Conservation (phyloP, 2,888 invertebrate genomes). For the Monoplex corrugatus region DNA sequence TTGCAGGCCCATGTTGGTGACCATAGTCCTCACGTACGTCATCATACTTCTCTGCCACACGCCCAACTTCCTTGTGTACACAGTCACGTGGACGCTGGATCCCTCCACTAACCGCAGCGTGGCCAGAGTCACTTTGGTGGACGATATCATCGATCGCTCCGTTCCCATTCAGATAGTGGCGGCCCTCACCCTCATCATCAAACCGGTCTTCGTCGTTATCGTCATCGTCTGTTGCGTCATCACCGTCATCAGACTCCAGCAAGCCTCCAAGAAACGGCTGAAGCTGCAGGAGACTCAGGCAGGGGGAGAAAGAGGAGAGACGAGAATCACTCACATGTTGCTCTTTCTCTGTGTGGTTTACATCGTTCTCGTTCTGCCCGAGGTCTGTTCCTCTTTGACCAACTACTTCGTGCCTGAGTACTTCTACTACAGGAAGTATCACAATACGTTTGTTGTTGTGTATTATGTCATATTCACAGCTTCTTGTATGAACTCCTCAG, state of each 20-base stretch:
- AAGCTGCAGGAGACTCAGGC: background rate
- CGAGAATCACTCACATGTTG: background rate
- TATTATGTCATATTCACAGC: background rate
- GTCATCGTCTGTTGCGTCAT: background rate
- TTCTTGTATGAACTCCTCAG: background rate
- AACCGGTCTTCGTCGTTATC: background rate
- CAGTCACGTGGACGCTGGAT: background rate
- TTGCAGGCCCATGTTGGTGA: too few relatives aligned
- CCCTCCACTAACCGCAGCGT: background rate
- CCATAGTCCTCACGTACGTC: too few relatives aligned
- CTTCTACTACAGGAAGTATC: background rate
- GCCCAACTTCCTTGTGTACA: background rate
- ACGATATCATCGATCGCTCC: background rate
- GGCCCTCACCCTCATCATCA: background rate
- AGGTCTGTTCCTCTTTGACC: background rate
- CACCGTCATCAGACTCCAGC: background rate
- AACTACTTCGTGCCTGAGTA: background rate
- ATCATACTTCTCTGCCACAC: too few relatives aligned
- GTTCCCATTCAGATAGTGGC: background rate
- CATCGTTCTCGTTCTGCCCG: conserved; percentile 4
- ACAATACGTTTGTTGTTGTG: background rate
- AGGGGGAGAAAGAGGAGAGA: background rate
- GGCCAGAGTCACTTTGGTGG: background rate
- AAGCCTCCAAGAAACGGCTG: background rate
- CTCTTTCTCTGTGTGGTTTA: background rate